phyloP scores from a whole-genome alignment of 2,888 invertebrate genomes.

The Parnassius mnemosyne region DNA sequence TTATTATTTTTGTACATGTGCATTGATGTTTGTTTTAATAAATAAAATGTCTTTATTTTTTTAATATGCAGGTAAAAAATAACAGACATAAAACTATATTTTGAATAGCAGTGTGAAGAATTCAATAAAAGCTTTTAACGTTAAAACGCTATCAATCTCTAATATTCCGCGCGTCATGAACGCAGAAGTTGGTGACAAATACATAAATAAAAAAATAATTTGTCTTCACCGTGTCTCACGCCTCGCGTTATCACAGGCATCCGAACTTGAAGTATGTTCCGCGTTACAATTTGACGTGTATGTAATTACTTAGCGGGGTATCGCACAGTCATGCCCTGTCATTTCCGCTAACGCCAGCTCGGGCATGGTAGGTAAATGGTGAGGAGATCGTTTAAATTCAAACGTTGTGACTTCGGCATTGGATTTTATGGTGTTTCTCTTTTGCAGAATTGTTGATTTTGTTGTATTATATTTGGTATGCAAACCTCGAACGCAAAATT shows the following conservation, averaged over 20 bases:
- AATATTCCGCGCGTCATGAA: neutral
- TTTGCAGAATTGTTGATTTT: too few species aligned
- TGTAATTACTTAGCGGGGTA: conserved; percentile 73
- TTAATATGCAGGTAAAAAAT: too few species aligned
- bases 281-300: conserved; percentile 64
- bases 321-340: conserved; percentile 74
- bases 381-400: conserved; percentile 21
- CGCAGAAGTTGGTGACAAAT: conserved; percentile 13
- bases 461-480: too few species aligned
- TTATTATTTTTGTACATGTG: too few species aligned
- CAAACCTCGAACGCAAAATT: too few species aligned
- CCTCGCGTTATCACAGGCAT: too few species aligned
- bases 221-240: conserved; percentile 29
- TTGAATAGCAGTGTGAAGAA: too few species aligned
- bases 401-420: conserved; percentile 18
- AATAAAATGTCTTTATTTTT: too few species aligned
- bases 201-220: conserved; percentile 26
- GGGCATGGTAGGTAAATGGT: conserved; percentile 7
- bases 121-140: too few species aligned
- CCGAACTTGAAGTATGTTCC: conserved; percentile 45
- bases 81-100: too few species aligned
- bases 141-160: too few species aligned
- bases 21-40: too few species aligned
- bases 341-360: conserved; percentile 55
- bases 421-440: conserved; percentile 6